Percentiles rank a stretch among this genome's conserved stretches.
Conservation (phyloP, 2,113 vertebrate genomes). For the Hoplias malabaricus region DNA sequence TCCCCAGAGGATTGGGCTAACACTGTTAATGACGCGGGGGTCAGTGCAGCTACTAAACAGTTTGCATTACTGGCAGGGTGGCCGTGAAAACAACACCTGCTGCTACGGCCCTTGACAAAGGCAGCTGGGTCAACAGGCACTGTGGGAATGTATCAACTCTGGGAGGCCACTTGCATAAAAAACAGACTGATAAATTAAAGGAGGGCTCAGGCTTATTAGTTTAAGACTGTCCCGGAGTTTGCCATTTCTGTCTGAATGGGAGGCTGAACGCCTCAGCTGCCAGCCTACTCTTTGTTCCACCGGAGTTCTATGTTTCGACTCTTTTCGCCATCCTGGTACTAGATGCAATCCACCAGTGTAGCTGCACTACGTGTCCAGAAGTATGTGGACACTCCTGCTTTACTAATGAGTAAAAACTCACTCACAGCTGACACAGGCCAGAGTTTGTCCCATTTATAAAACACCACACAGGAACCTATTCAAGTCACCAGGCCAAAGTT, state of each 20-base stretch:
- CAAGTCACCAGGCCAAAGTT: too few species aligned
- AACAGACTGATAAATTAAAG: conserved; percentile 78
- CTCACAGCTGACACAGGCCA: too few species aligned
- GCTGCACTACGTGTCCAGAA: too few species aligned
- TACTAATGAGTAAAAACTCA: too few species aligned
- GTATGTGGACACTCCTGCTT: too few species aligned
- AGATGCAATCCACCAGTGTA: background rate
- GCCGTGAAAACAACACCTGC: conserved; percentile 99
- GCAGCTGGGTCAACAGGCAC: conserved; percentile 99
- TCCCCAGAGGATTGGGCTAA: conserved; percentile 82
- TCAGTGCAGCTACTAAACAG: conserved; percentile 97
- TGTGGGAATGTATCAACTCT: conserved; percentile 97
- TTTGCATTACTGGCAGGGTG: conserved; percentile 98
- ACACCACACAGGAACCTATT: too few species aligned
- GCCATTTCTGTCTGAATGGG: conserved; percentile 50
- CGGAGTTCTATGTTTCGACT: background rate
- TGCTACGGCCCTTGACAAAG: conserved; percentile 88
- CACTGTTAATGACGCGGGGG: conserved; percentile 90
- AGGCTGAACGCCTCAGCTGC: conserved; percentile 52
- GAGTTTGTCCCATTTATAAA: too few species aligned
- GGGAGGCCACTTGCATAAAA: conserved; percentile 83
- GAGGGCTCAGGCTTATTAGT: conserved; percentile 71
- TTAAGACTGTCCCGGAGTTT: conserved; percentile 72
- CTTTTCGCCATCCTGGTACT: background rate
- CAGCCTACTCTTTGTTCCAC: conserved; percentile 51